phyloP scores from a whole-genome alignment of 1,140 invertebrate species.

The Plodia interpunctella region DNA sequence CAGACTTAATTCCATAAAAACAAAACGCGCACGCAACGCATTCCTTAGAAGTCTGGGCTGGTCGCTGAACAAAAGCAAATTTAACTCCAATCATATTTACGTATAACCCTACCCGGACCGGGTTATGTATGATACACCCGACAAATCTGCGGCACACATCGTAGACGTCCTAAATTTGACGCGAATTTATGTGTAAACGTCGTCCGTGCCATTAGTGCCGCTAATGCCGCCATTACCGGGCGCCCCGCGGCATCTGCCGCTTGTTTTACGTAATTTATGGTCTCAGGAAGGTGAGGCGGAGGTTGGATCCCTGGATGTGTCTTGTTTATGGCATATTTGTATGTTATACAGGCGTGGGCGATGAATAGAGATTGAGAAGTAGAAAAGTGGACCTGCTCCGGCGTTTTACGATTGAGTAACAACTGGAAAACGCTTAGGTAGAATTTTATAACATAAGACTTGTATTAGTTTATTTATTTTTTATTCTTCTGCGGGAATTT shows the following conservation, averaged over 20 bases:
- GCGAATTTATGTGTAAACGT: conserved; percentile 72
- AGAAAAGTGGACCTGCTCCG: too few relatives aligned
- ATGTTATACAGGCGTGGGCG: too few relatives aligned
- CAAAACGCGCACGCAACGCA: too few relatives aligned
- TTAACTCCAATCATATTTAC: background rate
- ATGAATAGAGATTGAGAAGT: too few relatives aligned
- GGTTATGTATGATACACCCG: background rate
- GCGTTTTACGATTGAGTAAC: too few relatives aligned
- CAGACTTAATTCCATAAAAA: too few relatives aligned
- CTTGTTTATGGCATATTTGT: too few relatives aligned
- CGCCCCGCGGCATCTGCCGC: conserved; percentile 58
- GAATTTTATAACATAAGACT: too few relatives aligned
- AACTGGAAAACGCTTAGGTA: too few relatives aligned
- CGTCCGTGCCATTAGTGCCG: conserved; percentile 66
- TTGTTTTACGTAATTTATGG: conserved; percentile 75
- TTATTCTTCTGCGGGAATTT: too few relatives aligned
- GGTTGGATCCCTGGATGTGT: conserved; percentile 16
- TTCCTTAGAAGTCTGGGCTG: too few relatives aligned
- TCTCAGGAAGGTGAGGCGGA: conserved; percentile 37
- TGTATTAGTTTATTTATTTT: too few relatives aligned
- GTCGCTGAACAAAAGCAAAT: background rate
- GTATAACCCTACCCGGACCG: background rate
- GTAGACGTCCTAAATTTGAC: conserved; percentile 62
- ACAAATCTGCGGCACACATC: background rate
- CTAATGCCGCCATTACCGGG: conserved; percentile 70